These are phyloP conservation scores for Mastigias papua DNA, from an alignment of 30 jellyfish, hydroid and myxozoan species.

Conservation along the genomic window DNA sequence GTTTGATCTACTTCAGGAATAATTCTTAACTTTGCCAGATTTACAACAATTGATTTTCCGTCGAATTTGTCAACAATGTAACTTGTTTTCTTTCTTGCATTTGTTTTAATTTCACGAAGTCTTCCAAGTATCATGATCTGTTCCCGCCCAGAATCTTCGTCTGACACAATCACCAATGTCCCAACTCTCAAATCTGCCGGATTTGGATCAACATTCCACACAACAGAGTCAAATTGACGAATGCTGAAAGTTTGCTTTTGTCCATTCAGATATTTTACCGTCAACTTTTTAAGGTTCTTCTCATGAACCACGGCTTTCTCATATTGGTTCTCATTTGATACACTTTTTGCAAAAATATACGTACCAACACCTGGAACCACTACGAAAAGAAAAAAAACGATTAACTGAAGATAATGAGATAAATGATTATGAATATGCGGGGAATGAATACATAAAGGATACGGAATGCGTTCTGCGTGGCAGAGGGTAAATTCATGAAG, in stretches of 20 bases:
- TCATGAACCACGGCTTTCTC: constrained; percentile 89
- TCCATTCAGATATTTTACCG: constrained; percentile 71
- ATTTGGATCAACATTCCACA: constrained; percentile 88
- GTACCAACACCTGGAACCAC: constrained; percentile 91
- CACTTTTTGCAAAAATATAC: constrained; percentile 80
- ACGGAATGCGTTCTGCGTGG: too few species aligned
- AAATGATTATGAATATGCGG: too few species aligned
- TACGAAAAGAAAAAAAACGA: constrained; percentile 6
- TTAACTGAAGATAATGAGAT: neutral
- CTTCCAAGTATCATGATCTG: constrained; percentile 50
- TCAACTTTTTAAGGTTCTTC: constrained; percentile 45
- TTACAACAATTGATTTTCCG: constrained; percentile 33
- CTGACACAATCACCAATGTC: constrained; percentile 48
- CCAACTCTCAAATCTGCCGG: constrained; percentile 61
- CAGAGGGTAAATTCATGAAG: too few species aligned
- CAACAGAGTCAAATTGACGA: constrained; percentile 76
- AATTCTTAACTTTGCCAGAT: constrained; percentile 25
- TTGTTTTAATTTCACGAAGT: constrained; percentile 49
- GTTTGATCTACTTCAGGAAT: constrained; percentile 64
- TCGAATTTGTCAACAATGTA: constrained; percentile 39
- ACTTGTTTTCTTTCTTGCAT: constrained; percentile 44
- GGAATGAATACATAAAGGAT: too few species aligned
- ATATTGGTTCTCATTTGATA: constrained; percentile 57
- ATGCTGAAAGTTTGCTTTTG: constrained; percentile 62
- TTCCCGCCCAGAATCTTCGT: constrained; percentile 61